These are phyloP conservation scores for Helobdella robusta DNA, from an alignment of 2,888 invertebrate species.

Conservation along the genomic window DNA sequence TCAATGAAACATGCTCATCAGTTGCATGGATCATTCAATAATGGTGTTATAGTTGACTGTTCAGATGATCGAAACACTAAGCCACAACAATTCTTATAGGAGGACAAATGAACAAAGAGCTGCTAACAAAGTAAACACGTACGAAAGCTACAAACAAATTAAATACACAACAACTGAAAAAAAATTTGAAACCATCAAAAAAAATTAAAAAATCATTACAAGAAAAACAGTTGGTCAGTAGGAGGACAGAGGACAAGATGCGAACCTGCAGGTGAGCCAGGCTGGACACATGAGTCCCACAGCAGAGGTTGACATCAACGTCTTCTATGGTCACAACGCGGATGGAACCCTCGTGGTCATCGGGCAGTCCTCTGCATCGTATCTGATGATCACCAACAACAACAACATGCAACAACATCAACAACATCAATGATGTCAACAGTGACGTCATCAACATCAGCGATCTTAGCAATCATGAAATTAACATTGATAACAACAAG, in stretches of 20 bases:
- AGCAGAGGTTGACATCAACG: slow-evolving; percentile 73
- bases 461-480: too few relatives aligned
- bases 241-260: not conserved
- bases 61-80: too few relatives aligned
- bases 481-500: too few relatives aligned
- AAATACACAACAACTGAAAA: not conserved
- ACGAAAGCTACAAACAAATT: not conserved
- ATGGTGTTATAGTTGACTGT: too few relatives aligned
- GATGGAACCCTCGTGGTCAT: slow-evolving; percentile 65
- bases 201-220: not conserved
- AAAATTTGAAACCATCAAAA: not conserved
- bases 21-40: too few relatives aligned
- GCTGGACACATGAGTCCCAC: slow-evolving; percentile 75
- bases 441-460: too few relatives aligned
- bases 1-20: slow-evolving; percentile 20
- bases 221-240: too few relatives aligned
- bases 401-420: too few relatives aligned
- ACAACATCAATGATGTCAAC: too few relatives aligned
- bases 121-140: not conserved
- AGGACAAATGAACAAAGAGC: too few relatives aligned
- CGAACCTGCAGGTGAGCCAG: slow-evolving; percentile 55
- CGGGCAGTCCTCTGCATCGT: slow-evolving; percentile 65
- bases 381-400: too few relatives aligned
- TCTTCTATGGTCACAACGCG: slow-evolving; percentile 67
- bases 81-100: too few relatives aligned